phyloP scores from a whole-genome alignment of 1,140 invertebrate genomes.

The Mamestra configurata region DNA sequence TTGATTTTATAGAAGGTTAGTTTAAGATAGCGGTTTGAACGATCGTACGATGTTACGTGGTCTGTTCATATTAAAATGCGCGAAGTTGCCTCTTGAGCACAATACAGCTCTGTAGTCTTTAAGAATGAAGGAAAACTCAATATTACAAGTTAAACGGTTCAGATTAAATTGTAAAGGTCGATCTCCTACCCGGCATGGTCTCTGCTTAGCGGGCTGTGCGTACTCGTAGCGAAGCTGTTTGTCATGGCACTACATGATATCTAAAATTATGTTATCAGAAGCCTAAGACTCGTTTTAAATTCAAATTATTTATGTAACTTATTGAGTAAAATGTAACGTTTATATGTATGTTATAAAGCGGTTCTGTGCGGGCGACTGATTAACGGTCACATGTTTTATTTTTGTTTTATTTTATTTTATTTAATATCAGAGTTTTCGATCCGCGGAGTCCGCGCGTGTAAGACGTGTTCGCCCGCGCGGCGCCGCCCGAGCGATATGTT shows the following conservation, averaged over 20 bases:
- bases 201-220: conserved; percentile 43
- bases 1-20: conserved; percentile 41
- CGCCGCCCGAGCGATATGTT: conserved; percentile 73
- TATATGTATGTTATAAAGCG: conserved; percentile 77
- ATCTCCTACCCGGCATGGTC: conserved; percentile 6
- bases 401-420: conserved; percentile 45
- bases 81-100: conserved; percentile 34
- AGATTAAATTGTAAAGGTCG: conserved; percentile 27
- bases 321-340: conserved; percentile 79
- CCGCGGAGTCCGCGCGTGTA: neutral
- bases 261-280: conserved; percentile 74
- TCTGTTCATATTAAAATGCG: conserved; percentile 28
- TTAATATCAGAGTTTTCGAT: neutral
- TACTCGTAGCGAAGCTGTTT: conserved; percentile 68
- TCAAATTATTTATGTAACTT: conserved; percentile 87
- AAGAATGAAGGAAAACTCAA: conserved; percentile 9
- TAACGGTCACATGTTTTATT: conserved; percentile 67
- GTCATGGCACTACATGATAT: conserved; percentile 74
- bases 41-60: conserved; percentile 16
- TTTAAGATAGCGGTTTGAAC: conserved; percentile 41
- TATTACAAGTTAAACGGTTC: conserved; percentile 15
- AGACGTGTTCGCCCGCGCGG: conserved; percentile 56
- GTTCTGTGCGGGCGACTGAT: conserved; percentile 65
- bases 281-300: conserved; percentile 87
- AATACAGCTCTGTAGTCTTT: conserved; percentile 27